These are phyloP conservation scores for Trachymyrmex septentrionalis DNA, from an alignment of 1,140 invertebrate genomes.

Conservation along the genomic window DNA sequence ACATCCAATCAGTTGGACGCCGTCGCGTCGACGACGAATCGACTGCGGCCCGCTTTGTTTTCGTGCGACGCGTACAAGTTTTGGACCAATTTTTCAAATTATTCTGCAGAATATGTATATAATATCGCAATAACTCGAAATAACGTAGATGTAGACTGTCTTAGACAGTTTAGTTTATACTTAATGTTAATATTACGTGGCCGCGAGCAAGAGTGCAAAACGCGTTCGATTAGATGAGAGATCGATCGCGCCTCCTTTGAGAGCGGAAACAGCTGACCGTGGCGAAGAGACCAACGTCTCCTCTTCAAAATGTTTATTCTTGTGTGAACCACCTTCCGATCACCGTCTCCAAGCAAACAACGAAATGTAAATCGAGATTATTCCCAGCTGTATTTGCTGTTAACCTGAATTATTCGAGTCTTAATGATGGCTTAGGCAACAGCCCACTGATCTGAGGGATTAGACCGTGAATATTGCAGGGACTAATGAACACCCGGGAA, in stretches of 20 bases:
- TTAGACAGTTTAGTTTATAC: background rate
- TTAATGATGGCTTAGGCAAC: slow-evolving; percentile 86
- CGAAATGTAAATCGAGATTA: slow-evolving; percentile 86
- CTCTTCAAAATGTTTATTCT: slow-evolving; percentile 80
- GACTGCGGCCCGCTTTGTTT: slow-evolving; percentile 18
- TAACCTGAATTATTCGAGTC: slow-evolving; percentile 87
- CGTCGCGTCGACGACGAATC: slow-evolving; percentile 28
- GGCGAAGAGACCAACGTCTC: slow-evolving; percentile 43
- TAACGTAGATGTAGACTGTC: no score
- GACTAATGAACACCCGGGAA: slow-evolving; percentile 83
- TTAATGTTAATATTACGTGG: background rate
- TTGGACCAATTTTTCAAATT: background rate
- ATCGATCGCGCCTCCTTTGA: slow-evolving; percentile 41
- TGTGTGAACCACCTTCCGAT: slow-evolving; percentile 63
- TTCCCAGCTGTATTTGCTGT: slow-evolving; percentile 82
- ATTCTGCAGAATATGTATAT: background rate
- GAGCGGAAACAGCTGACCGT: slow-evolving; percentile 51
- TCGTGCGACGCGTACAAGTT: background rate
- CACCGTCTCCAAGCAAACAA: slow-evolving; percentile 78
- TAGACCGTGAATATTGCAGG: slow-evolving; percentile 85
- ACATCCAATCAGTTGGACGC: slow-evolving; percentile 54
- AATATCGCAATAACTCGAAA: background rate
- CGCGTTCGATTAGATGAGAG: slow-evolving; percentile 16
- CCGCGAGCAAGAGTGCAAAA: background rate
- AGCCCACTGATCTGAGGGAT: slow-evolving; percentile 85